Evolutionary conservation across 2,797 vertebrate genomes (phyloP).

Genomic region (Gymnopithys bicolor): DNA sequence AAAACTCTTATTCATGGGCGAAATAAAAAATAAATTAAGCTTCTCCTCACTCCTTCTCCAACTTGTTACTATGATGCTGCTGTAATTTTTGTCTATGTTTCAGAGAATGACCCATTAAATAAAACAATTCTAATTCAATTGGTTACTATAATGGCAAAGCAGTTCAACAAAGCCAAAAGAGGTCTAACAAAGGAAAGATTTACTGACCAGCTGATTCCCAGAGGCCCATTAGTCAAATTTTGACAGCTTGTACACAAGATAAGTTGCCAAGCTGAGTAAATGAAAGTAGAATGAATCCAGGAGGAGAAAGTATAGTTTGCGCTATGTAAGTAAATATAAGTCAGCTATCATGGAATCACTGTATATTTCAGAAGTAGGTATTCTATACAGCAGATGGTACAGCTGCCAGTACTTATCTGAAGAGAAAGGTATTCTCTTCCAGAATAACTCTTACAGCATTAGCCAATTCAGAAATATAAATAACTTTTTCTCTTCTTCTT

Average conservation of each 20-base stretch:
- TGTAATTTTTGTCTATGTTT: conserved; percentile 30
- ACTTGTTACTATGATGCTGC: conserved; percentile 21
- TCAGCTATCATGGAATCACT: conserved; percentile 32
- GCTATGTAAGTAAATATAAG: conserved; percentile 48
- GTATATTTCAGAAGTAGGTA: conserved; percentile 61
- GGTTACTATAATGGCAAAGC: conserved; percentile 57
- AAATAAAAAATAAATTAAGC: conserved; percentile 60
- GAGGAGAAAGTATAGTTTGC: conserved; percentile 22
- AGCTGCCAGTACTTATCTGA: conserved; percentile 62
- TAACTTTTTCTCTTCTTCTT: conserved; percentile 8
- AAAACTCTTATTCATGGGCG: conserved; percentile 31
- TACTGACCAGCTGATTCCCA: conserved; percentile 63
- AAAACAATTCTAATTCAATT: conserved; percentile 22
- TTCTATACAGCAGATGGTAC: conserved; percentile 45
- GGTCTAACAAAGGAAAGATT: conserved; percentile 46
- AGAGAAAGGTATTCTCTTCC: conserved; percentile 58
- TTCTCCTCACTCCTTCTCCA: neutral
- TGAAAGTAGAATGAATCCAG: conserved; percentile 54
- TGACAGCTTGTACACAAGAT: conserved; percentile 32
- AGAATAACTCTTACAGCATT: conserved; percentile 52
- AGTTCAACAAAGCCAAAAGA: conserved; percentile 37
- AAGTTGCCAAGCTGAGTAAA: conserved; percentile 49
- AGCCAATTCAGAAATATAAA: conserved; percentile 70
- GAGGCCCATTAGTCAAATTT: conserved; percentile 56
- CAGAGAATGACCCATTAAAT: conserved; percentile 22